Conservation (phyloP, 2,797 vertebrate genomes). For the Bovichtus diacanthus region DNA sequence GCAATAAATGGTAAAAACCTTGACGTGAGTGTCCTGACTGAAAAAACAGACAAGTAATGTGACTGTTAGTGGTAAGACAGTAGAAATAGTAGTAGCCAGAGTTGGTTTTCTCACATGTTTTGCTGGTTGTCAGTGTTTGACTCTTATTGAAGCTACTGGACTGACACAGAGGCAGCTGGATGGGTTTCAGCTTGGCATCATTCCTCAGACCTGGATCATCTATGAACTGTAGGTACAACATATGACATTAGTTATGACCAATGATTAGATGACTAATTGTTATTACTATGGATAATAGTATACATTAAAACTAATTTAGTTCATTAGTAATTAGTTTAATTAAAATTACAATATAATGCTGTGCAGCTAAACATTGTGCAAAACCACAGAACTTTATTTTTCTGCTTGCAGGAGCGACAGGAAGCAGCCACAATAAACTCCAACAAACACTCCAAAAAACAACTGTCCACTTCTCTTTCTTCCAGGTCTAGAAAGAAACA, state of each 20-base stretch:
- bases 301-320: background rate
- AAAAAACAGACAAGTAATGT: background rate
- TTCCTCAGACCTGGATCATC: conserved; percentile 85
- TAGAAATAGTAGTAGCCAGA: background rate
- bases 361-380: background rate
- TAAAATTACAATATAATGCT: background rate
- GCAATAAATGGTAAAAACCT: background rate
- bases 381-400: background rate
- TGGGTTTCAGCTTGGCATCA: conserved; percentile 80
- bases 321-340: no score
- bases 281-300: background rate
- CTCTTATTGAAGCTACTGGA: conserved; percentile 56
- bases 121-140: conserved; percentile 15
- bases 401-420: background rate
- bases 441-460: no score
- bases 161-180: conserved; percentile 83
- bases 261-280: background rate
- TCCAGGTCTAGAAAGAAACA: background rate
- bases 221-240: conserved; percentile 75
- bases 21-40: background rate
- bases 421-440: background rate
- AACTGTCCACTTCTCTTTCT: background rate
- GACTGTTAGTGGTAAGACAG: background rate
- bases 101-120: conserved; percentile 56
- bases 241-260: background rate